phyloP scores from a whole-genome alignment of 2,797 vertebrate species.

The Cygnus olor region DNA sequence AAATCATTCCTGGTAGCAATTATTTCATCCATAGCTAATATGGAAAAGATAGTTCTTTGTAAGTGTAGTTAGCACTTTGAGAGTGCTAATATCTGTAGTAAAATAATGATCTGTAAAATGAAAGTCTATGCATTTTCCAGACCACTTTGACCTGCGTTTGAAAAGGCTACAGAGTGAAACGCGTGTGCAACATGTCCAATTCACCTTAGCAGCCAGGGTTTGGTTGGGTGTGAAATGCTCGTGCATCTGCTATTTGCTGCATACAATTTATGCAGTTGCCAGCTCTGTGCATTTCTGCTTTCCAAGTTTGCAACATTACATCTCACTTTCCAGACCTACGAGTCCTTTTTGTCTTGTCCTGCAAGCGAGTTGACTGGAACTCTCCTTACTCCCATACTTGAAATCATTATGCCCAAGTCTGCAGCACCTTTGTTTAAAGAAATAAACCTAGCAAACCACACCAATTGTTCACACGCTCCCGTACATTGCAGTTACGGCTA shows the following conservation, averaged over 20 bases:
- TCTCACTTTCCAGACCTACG: neutral
- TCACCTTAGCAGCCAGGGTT: neutral
- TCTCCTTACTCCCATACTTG: neutral
- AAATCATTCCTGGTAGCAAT: neutral
- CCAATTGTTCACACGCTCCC: neutral
- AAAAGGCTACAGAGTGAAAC: neutral
- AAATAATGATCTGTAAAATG: neutral
- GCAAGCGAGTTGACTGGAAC: neutral
- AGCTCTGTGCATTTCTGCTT: neutral
- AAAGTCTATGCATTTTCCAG: neutral
- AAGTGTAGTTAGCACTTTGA: neutral
- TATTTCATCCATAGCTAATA: neutral
- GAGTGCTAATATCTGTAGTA: neutral
- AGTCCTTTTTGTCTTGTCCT: neutral
- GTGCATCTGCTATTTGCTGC: neutral
- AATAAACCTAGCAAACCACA: neutral
- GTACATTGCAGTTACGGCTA: conserved; percentile 12
- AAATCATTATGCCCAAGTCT: neutral
- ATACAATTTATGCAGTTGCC: neutral
- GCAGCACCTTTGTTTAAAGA: neutral
- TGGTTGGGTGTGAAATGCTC: neutral
- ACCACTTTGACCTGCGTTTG: neutral
- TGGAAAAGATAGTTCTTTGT: neutral
- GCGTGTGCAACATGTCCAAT: fast-evolving
- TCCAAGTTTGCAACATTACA: neutral